phyloP scores from a whole-genome alignment of 2,113 vertebrate species.

The Pachycephala philippinensis region DNA sequence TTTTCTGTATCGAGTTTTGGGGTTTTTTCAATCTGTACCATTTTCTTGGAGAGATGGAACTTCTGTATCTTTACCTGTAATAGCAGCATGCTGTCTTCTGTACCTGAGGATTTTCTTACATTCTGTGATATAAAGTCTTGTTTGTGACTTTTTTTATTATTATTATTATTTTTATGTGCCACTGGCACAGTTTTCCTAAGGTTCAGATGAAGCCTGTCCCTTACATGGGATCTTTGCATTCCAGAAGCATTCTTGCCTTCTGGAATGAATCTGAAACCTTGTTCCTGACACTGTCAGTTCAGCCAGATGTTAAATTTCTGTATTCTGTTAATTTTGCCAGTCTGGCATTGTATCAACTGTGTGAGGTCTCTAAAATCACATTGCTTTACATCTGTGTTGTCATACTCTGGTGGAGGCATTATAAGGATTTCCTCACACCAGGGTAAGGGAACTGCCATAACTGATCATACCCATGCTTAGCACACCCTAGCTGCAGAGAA shows the following conservation, averaged over 20 bases:
- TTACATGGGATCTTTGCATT: neutral
- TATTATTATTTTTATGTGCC: neutral
- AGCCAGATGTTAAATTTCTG: neutral
- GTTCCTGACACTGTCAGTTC: neutral
- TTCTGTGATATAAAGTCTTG: neutral
- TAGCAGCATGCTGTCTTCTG: rapidly evolving
- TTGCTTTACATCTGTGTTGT: neutral
- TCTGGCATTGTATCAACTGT: neutral
- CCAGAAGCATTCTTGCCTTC: neutral
- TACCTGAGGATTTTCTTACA: neutral
- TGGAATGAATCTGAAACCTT: neutral
- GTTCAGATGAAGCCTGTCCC: neutral
- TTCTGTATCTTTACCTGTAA: neutral
- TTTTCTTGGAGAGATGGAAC: neutral
- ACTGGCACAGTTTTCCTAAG: neutral
- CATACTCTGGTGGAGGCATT: neutral
- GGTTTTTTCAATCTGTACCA: neutral
- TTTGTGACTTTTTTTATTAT: neutral
- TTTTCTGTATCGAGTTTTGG: neutral
- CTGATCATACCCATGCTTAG: neutral
- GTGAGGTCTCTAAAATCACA: neutral
- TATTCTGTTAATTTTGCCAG: neutral
- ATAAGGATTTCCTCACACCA: neutral
- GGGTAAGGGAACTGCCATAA: neutral
- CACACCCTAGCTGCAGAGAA: neutral